Conservation (phyloP, 2,113 vertebrate genomes). For the Hyperopisus bebe region DNA sequence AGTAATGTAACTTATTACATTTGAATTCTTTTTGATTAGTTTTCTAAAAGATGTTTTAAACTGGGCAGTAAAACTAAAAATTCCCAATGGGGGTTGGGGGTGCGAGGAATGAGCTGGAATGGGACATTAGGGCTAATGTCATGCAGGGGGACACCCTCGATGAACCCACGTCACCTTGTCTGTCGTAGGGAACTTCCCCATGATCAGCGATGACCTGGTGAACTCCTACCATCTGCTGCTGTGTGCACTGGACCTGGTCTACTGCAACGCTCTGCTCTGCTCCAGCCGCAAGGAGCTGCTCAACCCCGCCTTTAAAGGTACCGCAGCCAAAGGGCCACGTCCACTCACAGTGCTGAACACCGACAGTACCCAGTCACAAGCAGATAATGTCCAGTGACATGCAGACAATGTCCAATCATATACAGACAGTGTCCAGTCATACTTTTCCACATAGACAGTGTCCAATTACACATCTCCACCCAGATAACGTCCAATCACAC, state of each 20-base stretch:
- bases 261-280: conserved; percentile 80
- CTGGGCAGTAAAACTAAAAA: neutral
- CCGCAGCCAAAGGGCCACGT: neutral
- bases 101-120: neutral
- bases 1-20: neutral
- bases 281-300: conserved; percentile 82
- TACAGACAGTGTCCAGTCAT: neutral
- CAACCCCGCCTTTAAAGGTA: conserved; percentile 82
- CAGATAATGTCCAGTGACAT: neutral
- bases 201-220: conserved; percentile 94
- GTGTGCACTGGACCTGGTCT: conserved; percentile 84
- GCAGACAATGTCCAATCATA: neutral
- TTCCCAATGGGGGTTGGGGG: neutral
- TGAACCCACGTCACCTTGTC: neutral
- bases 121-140: neutral
- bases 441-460: neutral
- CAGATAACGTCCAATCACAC: neutral
- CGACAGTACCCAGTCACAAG: neutral
- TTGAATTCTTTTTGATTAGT: neutral
- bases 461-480: neutral
- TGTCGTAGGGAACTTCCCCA: conserved; percentile 83
- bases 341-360: neutral
- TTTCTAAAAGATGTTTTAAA: neutral
- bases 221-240: conserved; percentile 92
- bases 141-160: neutral